A percentile compares a stretch with the other conserved stretches of the same genome.
phyloP scores from a whole-genome alignment of 92 coral and sea anemone genomes.

The Parazoanthus swiftii region DNA sequence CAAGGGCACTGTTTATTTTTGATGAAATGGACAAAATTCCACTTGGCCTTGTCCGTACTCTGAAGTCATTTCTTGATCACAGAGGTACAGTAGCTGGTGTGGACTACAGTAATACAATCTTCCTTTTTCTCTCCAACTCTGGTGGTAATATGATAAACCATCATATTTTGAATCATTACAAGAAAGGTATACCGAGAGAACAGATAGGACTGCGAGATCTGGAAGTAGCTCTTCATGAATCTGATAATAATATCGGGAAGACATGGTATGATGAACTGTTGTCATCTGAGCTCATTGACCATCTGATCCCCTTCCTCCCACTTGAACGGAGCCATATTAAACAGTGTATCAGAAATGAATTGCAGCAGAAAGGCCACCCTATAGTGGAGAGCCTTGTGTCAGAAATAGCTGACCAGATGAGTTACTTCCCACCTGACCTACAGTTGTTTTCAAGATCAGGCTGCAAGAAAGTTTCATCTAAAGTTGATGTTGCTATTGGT shows the following conservation, averaged over 20 bases:
- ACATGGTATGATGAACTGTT: conserved; percentile 71
- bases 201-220: conserved; percentile 60
- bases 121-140: conserved; percentile 79
- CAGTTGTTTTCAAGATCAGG: conserved; percentile 81
- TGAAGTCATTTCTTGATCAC: conserved; percentile 66
- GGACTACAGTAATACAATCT: conserved; percentile 54
- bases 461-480: conserved; percentile 87
- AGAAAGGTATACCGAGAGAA: conserved; percentile 65
- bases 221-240: conserved; percentile 53
- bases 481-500: conserved; percentile 76
- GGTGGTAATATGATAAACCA: conserved; percentile 75
- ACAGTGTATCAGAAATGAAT: conserved; percentile 67
- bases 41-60: conserved; percentile 50
- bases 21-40: conserved; percentile 94
- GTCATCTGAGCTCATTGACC: conserved; percentile 70
- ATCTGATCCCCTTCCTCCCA: conserved; percentile 79
- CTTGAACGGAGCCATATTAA: conserved; percentile 77
- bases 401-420: conserved; percentile 73
- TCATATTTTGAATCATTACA: conserved; percentile 58
- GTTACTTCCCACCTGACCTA: conserved; percentile 63
- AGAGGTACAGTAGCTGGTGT: conserved; percentile 53
- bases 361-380: conserved; percentile 57
- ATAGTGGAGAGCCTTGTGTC: conserved; percentile 50
- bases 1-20: conserved; percentile 75
- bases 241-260: conserved; percentile 41